Conservation (phyloP, 2,113 vertebrate species). For the Oryzias curvinotus region DNA sequence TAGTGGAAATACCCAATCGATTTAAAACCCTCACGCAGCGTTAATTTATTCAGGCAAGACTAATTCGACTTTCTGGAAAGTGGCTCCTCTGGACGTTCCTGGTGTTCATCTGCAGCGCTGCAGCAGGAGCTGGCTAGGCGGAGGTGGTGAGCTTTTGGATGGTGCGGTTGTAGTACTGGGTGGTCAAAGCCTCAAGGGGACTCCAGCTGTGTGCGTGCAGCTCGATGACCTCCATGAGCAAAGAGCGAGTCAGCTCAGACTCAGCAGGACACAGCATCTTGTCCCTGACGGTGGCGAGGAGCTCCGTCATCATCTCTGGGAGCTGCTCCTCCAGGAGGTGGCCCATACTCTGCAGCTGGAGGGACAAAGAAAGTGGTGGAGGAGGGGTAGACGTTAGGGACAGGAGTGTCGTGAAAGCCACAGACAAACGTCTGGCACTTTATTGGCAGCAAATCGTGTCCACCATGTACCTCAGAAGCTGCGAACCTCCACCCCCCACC, state of each 20-base stretch:
- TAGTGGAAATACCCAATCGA: constrained; percentile 1
- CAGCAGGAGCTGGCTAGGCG: constrained; percentile 36
- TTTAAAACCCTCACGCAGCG: constrained; percentile 8
- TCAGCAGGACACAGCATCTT: constrained; percentile 96
- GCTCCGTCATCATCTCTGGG: constrained; percentile 96
- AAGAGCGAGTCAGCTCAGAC: constrained; percentile 92
- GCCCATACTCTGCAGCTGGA: constrained; percentile 93
- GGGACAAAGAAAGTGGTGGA: not conserved
- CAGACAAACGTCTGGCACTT: constrained; percentile 47
- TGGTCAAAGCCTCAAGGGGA: constrained; percentile 92
- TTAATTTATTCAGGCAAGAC: constrained; percentile 10
- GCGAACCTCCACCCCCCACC: constrained; percentile 19
- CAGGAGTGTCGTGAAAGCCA: constrained; percentile 3
- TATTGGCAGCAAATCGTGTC: constrained; percentile 48
- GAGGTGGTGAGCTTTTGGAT: constrained; percentile 95
- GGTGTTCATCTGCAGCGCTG: constrained; percentile 25
- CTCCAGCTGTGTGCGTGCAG: constrained; percentile 96
- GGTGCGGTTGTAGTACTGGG: constrained; percentile 98
- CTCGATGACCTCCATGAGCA: constrained; percentile 98
- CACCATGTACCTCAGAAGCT: constrained; percentile 30
- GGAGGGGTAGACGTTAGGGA: constrained; percentile 9
- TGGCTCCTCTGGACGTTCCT: not conserved
- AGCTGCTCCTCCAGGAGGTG: constrained; percentile 95
- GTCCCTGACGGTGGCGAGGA: constrained; percentile 88
- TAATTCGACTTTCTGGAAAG: not conserved